Evolutionary conservation across 2,113 vertebrate genomes (phyloP), one percentile per base, ranked within the genome.

Genomic region (Cromileptes altivelis): DNA sequence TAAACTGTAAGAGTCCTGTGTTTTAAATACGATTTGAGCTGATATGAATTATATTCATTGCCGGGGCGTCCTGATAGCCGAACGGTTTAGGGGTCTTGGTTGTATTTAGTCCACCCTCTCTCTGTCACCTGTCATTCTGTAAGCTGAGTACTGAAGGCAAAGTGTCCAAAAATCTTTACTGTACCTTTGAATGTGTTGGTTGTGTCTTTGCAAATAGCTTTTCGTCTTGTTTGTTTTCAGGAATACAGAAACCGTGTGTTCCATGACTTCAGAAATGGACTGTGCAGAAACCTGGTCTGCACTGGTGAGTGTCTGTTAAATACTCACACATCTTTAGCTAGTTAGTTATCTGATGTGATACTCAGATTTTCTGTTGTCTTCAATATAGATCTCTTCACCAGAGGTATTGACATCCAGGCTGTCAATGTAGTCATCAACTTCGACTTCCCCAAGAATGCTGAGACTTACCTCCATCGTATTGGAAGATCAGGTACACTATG

Each of bases 381-480:
- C 67, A 18, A 53, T 45, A 96, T 45, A 96, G 96, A 96, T 91
- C 94, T 96, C 17, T 96, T 96, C 91, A 96, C 96, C 75, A 93
- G 96, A 94, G 96, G 96, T 77, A 96, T 96, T 47, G 96, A 96
- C 81, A 96, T 96, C 88, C 96, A 96, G 92, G 95, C 96, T 1
- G 96, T 96, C 79, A 96, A 96, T 10, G 96, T 96, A 0, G 96
- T 96, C 81, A 96, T 96, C 86, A 96, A 96, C 90, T 96, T 96
- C 18, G 96, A 96, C 84, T 96, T 96, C 85, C 96, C 95, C 25
- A 96, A 93, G 88, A 96, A 95, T 10, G 95, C 96, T 0, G 96
- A 96, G 81, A 96, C 96, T 2, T 96, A 96, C 89, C 94, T 96
- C 37, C 96, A 96, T 89, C 96, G 96, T 47, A 96, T 96, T 17